Evolutionary conservation across 1,140 invertebrate species (phyloP), one percentile per base, ranked within the genome.

Genomic region (Meloidogyne hapla): DNA sequence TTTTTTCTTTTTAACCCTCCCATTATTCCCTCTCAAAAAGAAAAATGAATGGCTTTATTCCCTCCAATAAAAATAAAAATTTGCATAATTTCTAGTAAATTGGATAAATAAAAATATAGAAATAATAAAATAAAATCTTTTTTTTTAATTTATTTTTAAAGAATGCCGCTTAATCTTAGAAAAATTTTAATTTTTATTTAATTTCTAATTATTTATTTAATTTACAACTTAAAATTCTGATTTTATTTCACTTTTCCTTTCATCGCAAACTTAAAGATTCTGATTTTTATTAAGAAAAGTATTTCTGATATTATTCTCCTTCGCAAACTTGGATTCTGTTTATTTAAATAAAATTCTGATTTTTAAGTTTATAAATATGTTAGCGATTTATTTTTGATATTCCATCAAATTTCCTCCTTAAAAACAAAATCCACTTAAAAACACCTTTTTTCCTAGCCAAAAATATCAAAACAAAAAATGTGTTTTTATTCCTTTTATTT

Each of bases 41-140:
- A 26, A n/a, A 26, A 42, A 23, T 13, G 42, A 69, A 48, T 69
- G 21, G 68, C 33, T 48, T 69, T 56, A 70, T 70, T 23, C 69
- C 33, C n/a, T 68, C 33, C 26, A 18, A 70, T 18, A 48, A 70
- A 21, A 45, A 25, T 9, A 15, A n/a, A 70, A 69, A 70, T 70
- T 70, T 45, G 38, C 69, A 45, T 61, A 70, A 48, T 70, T 70
- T 70, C 48, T n/a, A 70, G 69, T 42, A 61, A 70, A 26, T 15
- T 28, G 61, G 28, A 33, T 23, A 6, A 40, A 68, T 8, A 25
- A 9, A 42, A n/a, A n/a, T n/a, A n/a, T n/a, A 56, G 3, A 26
- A 8, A 40, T n/a, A n/a, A n/a, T n/a, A n/a, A n/a, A n/a, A n/a
- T n/a, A n/a, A 26, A 42, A 45, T 56, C 25, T 23, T 56, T n/a